These are phyloP conservation scores for Nephrotoma flavescens DNA, from an alignment of 2,888 invertebrate genomes.

Conservation along the genomic window DNA sequence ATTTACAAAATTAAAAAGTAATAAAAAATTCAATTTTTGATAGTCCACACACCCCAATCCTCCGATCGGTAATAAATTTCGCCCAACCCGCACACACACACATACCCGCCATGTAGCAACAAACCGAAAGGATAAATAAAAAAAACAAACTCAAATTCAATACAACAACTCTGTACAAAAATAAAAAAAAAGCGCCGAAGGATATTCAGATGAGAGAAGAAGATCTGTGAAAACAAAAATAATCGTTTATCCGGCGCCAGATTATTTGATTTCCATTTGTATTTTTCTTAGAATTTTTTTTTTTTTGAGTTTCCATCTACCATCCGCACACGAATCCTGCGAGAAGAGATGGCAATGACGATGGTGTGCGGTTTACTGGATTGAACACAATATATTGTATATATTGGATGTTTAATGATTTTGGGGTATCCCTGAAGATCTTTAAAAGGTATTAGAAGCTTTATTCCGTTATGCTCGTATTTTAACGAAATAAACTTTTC, in stretches of 20 bases:
- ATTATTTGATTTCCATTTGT: not conserved
- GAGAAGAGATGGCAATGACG: not conserved
- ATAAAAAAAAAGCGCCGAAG: not conserved
- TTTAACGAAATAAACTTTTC: not conserved
- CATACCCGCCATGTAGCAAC: not conserved
- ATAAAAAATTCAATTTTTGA: not conserved
- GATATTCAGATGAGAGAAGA: not conserved
- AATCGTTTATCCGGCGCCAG: constrained; percentile 3
- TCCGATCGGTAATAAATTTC: not conserved
- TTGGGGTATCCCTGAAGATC: not conserved
- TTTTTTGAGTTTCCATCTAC: not conserved
- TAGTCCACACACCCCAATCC: not conserved
- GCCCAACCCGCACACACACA: not conserved
- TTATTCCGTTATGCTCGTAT: not conserved
- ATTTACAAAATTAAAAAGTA: not conserved
- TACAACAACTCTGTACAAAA: not conserved
- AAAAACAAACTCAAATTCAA: not conserved
- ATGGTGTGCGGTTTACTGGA: not conserved
- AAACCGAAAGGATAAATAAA: not conserved
- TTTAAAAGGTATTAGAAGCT: not conserved
- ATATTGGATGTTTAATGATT: not conserved
- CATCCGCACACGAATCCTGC: not conserved
- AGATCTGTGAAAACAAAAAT: not conserved
- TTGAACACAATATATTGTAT: not conserved
- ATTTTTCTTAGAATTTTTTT: not conserved